Evolutionary conservation across 2,113 vertebrate genomes (phyloP), one percentile per base, ranked within the genome.

Genomic region (Sylvietta virens): DNA sequence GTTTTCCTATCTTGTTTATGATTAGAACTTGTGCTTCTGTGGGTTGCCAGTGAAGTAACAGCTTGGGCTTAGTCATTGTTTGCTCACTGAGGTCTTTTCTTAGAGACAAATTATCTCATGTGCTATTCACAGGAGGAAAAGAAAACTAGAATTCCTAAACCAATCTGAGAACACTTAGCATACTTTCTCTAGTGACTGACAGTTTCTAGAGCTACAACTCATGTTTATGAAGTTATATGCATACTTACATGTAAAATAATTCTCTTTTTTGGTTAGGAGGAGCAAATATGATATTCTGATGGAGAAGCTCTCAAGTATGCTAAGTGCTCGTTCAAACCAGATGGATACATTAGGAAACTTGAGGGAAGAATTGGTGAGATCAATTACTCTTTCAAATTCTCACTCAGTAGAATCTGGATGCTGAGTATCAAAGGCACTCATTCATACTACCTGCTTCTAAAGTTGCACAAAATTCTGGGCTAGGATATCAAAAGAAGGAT

Each of bases 211-310:
- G 39, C 42, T 81, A 45, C 19, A 40, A 3, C 27, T 88, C 0
- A 0, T 83, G 37, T 86, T 90, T 86, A 47, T 71, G 18, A 56
- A 78, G 39, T 54, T 88, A 30, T 12, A 4, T 62, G 60, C 60
- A 21, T 81, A 40, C 44, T 71, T 62, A 70, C 8, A 7, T 31
- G 22, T 86, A 10, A 73, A 81, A 78, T 73, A 13, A 70, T 45
- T 93, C 60, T 67, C 37, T 47, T 85, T 58, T 92, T 95, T 65
- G 81, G 77, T 40, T 94, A 99, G 99, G 98, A 98, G 99, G 89
- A 98, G 97, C 91, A 99, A 99, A 81, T 99, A 99, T 1, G 99
- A 99, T 92, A 98, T 99, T 72, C 98, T 99, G 82, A 99, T 99
- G 98, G 99, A 99, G 97, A 97, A 97, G 24, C 97, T 98, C 30